A percentile compares a stretch with the other conserved stretches of the same genome.
These are phyloP conservation scores for Atractosteus spatula DNA, from an alignment of 2,113 vertebrate genomes.

Conservation along the genomic window DNA sequence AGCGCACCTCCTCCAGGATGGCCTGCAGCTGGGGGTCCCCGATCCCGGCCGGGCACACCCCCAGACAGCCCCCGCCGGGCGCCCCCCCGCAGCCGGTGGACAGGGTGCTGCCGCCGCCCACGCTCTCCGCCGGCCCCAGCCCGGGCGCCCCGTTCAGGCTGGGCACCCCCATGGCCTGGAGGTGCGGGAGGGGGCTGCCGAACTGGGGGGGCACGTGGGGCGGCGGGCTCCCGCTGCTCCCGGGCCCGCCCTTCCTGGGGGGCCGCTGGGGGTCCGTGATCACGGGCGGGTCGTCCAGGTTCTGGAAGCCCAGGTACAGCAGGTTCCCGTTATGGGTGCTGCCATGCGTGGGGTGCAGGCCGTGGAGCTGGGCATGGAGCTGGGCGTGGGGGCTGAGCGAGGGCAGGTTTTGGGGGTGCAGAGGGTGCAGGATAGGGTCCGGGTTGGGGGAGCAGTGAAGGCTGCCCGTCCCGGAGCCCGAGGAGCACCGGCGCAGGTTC, in stretches of 20 bases:
- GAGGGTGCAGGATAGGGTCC: constrained; percentile 48
- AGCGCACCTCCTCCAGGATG: constrained; percentile 71
- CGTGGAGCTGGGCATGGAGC: constrained; percentile 39
- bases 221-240: neutral
- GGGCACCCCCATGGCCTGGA: constrained; percentile 29
- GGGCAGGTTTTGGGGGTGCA: constrained; percentile 62
- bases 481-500: constrained; percentile 67
- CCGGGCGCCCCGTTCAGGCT: constrained; percentile 28
- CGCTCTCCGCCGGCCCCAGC: constrained; percentile 42
- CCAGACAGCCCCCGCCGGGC: constrained; percentile 59
- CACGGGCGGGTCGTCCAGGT: constrained; percentile 60
- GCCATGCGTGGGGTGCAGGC: constrained; percentile 54
- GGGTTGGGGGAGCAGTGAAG: constrained; percentile 51
- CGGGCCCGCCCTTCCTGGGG: neutral
- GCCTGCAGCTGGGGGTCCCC: constrained; percentile 70
- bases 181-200: constrained; percentile 41
- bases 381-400: constrained; percentile 47
- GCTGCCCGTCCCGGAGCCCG: constrained; percentile 63
- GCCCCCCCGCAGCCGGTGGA: constrained; percentile 71
- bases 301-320: constrained; percentile 70
- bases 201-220: neutral
- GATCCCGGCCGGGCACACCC: constrained; percentile 17
- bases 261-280: constrained; percentile 36
- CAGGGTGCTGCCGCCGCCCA: constrained; percentile 62
- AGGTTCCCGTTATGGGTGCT: constrained; percentile 66